These are phyloP conservation scores for Hyperoplus immaculatus DNA, from an alignment of 2,797 vertebrate species.

Conservation along the genomic window DNA sequence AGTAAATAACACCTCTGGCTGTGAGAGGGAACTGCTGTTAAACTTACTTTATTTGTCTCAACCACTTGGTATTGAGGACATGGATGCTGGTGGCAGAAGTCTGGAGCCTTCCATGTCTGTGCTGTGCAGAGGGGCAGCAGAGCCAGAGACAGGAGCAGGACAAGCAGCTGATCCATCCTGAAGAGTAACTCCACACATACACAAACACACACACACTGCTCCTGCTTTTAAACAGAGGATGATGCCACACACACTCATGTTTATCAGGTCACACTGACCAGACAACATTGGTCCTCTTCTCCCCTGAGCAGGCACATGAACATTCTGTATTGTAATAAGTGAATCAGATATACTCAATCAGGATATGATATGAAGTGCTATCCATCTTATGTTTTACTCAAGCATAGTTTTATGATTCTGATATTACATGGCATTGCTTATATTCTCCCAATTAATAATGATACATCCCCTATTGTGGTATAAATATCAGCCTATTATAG, in stretches of 20 bases:
- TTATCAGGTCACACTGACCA: constrained; percentile 20
- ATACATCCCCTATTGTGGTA: too few relatives aligned
- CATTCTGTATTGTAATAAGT: neutral
- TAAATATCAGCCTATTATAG: too few relatives aligned
- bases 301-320: neutral
- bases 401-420: too few relatives aligned
- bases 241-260: neutral
- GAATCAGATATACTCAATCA: neutral
- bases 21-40: neutral
- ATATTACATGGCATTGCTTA: too few relatives aligned
- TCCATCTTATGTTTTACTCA: neutral
- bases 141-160: neutral
- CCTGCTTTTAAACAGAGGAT: neutral
- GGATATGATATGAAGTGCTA: neutral
- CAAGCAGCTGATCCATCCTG: constrained; percentile 35
- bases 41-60: constrained; percentile 29
- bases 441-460: too few relatives aligned
- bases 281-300: neutral
- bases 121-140: constrained; percentile 7
- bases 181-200: neutral
- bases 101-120: neutral
- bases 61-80: constrained; percentile 49
- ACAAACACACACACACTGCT: neutral
- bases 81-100: constrained; percentile 13
- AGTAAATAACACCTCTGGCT: too few relatives aligned